Conservation (phyloP, 2,797 vertebrate species). For the Nothura maculosa region DNA sequence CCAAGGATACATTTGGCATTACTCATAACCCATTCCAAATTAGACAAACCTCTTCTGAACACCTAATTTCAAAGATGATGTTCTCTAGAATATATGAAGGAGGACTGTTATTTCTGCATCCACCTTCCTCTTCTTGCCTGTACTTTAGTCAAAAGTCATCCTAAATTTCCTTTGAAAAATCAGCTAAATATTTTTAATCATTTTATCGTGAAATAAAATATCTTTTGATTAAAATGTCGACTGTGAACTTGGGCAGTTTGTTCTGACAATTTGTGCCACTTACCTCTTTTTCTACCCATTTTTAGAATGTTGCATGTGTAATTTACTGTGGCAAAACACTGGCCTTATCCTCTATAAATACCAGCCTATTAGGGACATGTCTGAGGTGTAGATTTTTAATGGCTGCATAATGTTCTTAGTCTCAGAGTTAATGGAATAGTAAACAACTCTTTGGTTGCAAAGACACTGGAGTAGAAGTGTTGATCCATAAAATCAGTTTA, state of each 20-base stretch:
- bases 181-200: background rate
- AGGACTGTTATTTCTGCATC: background rate
- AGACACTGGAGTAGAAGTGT: background rate
- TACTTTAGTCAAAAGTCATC: background rate
- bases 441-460: slow-evolving; percentile 32
- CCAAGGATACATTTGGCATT: background rate
- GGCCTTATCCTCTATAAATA: slow-evolving; percentile 25
- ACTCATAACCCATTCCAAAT: background rate
- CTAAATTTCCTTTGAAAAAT: background rate
- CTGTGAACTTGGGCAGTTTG: slow-evolving; percentile 18
- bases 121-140: background rate
- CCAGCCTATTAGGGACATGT: slow-evolving; percentile 8
- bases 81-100: background rate
- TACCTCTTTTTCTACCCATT: background rate
- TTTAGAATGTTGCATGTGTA: background rate
- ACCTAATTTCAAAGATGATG: background rate
- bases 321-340: slow-evolving; percentile 40
- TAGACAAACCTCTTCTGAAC: background rate
- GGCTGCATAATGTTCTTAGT: background rate
- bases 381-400: slow-evolving; percentile 43
- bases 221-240: slow-evolving; percentile 20
- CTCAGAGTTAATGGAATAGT: slow-evolving; percentile 29
- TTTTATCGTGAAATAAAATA: slow-evolving; percentile 26
- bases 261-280: slow-evolving; percentile 5
- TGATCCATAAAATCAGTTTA: slow-evolving; percentile 16